phyloP scores from a whole-genome alignment of 37 sponge, comb jelly and placozoan species.

The Theonella swinhoei region DNA sequence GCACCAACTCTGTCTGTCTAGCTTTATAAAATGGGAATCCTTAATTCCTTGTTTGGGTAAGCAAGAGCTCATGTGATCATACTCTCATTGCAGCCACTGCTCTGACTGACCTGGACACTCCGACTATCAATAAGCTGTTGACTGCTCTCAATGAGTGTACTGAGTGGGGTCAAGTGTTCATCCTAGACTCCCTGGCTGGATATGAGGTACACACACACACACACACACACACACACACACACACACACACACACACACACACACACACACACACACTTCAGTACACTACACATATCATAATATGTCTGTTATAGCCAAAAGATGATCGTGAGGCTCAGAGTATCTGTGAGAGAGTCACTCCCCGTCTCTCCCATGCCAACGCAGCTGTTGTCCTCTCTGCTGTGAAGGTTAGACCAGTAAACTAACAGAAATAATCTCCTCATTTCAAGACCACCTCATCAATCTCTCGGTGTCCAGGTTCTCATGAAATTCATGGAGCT shows the following conservation, averaged over 20 bases:
- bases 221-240: too few relatives aligned
- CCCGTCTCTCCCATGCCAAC: slow-evolving; percentile 97
- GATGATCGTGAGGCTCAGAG: slow-evolving; percentile 94
- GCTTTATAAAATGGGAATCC: background rate
- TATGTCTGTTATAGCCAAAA: slow-evolving; percentile 66
- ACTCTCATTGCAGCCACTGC: slow-evolving; percentile 69
- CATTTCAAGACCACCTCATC: too few relatives aligned
- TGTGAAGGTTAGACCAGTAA: slow-evolving; percentile 74
- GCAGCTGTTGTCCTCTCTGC: slow-evolving; percentile 98
- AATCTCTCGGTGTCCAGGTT: too few relatives aligned
- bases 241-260: too few relatives aligned
- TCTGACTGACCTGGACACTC: slow-evolving; percentile 84
- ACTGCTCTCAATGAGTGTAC: slow-evolving; percentile 99
- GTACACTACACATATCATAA: too few relatives aligned
- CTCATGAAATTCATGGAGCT: slow-evolving; percentile 96
- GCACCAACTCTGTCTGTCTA: background rate
- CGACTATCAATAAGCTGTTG: slow-evolving; percentile 96
- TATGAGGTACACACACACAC: too few relatives aligned
- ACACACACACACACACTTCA: too few relatives aligned
- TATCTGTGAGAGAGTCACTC: slow-evolving; percentile 96
- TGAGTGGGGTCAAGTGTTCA: slow-evolving; percentile 99
- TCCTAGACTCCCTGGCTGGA: slow-evolving; percentile 87
- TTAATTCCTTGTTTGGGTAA: too few relatives aligned
- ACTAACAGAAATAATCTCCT: too few relatives aligned
- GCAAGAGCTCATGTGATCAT: too few relatives aligned